Conservation (phyloP, 1,140 invertebrate genomes). For the Atta texana region DNA sequence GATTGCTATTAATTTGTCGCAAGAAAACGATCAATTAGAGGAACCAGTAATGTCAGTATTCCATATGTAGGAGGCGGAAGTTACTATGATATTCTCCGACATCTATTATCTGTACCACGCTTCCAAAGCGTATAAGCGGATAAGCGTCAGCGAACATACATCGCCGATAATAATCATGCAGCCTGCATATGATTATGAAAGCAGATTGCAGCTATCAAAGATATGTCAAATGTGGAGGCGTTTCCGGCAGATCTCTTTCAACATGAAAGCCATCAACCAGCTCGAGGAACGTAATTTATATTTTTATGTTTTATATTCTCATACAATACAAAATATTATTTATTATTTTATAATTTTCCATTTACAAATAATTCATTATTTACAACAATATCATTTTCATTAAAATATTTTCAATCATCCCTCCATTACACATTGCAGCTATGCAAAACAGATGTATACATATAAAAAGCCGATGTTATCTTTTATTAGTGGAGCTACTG, state of each 20-base stretch:
- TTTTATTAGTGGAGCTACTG: conserved; percentile 6
- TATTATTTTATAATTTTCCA: background rate
- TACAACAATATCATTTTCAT: conserved; percentile 2
- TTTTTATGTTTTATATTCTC: background rate
- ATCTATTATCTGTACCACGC: conserved; percentile 43
- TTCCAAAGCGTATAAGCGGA: conserved; percentile 35
- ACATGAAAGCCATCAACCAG: background rate
- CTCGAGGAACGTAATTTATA: background rate
- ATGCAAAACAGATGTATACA: background rate
- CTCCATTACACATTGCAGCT: no score
- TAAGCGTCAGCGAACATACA: conserved; percentile 9
- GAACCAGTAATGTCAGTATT: background rate
- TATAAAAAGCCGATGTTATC: background rate
- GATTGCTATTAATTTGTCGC: conserved; percentile 3
- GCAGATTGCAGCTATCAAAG: conserved; percentile 13
- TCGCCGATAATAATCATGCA: conserved; percentile 29
- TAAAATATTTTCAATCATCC: background rate
- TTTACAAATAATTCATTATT: background rate
- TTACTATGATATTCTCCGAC: conserved; percentile 31
- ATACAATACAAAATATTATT: background rate
- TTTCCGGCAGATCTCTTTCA: conserved; percentile 6
- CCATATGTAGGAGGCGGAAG: background rate
- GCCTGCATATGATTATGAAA: conserved; percentile 29
- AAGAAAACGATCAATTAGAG: conserved; percentile 38
- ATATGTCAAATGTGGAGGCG: background rate